These are phyloP conservation scores for Acrossocheilus fasciatus DNA, from an alignment of 2,797 vertebrate species.

Conservation along the genomic window DNA sequence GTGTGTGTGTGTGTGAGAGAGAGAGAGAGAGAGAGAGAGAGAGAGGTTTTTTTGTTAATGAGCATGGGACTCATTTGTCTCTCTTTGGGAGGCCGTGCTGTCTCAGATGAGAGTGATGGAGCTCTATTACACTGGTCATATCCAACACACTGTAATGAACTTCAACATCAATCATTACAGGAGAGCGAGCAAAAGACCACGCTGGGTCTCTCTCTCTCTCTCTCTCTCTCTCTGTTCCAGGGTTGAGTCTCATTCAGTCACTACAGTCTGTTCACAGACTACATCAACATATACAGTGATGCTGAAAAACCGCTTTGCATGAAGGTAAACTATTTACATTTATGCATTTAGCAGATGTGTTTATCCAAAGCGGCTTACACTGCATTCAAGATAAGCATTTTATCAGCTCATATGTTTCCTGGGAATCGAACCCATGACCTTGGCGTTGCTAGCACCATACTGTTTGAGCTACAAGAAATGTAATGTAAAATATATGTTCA, in stretches of 20 bases:
- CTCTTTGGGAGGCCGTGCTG: slow-evolving; percentile 77
- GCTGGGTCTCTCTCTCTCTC: slow-evolving; percentile 27
- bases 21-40: slow-evolving; percentile 19
- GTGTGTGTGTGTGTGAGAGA: slow-evolving; percentile 29
- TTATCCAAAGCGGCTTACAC: neutral
- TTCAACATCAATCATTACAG: slow-evolving; percentile 72
- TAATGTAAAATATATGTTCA: neutral
- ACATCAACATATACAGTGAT: neutral
- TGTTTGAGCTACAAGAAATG: neutral
- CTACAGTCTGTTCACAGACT: slow-evolving; percentile 13
- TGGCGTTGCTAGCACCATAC: neutral
- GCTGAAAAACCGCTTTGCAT: slow-evolving; percentile 7
- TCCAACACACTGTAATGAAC: slow-evolving; percentile 78
- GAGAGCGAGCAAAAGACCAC: slow-evolving; percentile 43
- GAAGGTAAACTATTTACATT: slow-evolving; percentile 11
- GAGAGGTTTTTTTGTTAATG: slow-evolving; percentile 64
- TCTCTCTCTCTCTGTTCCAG: slow-evolving; percentile 4
- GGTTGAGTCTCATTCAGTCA: slow-evolving; percentile 36
- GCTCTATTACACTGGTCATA: slow-evolving; percentile 75
- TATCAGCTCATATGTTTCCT: neutral
- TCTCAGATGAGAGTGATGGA: slow-evolving; percentile 77
- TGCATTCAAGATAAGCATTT: neutral
- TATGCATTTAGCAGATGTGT: neutral
- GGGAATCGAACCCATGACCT: neutral
- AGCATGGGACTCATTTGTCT: slow-evolving; percentile 75